A percentile compares a stretch with the other conserved stretches of the same genome.
phyloP scores from a whole-genome alignment of 1,140 invertebrate genomes.

The Trichonephila clavata region DNA sequence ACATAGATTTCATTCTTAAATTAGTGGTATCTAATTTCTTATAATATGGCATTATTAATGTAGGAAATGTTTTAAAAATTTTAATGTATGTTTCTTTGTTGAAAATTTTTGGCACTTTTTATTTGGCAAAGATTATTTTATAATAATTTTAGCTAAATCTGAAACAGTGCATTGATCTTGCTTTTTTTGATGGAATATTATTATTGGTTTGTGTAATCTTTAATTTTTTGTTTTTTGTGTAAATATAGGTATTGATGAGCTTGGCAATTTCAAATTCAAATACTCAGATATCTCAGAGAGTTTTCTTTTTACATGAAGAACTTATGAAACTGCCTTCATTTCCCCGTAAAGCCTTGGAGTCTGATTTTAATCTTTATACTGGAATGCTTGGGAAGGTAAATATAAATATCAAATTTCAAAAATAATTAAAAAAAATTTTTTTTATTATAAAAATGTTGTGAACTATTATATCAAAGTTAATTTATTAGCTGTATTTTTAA shows the following conservation, averaged over 20 bases:
- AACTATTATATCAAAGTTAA: background rate
- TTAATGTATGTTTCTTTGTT: too few relatives aligned
- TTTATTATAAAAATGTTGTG: background rate
- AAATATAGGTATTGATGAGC: conserved; percentile 78
- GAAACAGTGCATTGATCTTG: too few relatives aligned
- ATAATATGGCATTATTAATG: too few relatives aligned
- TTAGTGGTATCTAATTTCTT: too few relatives aligned
- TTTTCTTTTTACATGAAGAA: conserved; percentile 99
- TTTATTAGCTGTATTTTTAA: background rate
- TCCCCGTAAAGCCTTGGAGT: conserved; percentile 97
- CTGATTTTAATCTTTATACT: conserved; percentile 95
- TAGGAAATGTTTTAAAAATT: too few relatives aligned
- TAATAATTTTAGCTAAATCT: too few relatives aligned
- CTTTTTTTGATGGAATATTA: too few relatives aligned
- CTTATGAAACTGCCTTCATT: conserved; percentile 99
- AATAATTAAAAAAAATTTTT: background rate
- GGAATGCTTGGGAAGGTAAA: conserved; percentile 92
- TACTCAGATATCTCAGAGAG: conserved; percentile 91
- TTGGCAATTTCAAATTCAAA: conserved; percentile 79
- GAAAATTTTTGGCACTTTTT: too few relatives aligned
- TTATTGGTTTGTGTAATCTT: background rate
- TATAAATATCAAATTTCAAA: background rate
- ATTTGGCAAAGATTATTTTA: too few relatives aligned
- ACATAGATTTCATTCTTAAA: too few relatives aligned
- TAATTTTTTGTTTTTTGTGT: background rate